Conservation (phyloP, 92 coral and sea anemone genomes). For the Epizoanthus fatuus region DNA sequence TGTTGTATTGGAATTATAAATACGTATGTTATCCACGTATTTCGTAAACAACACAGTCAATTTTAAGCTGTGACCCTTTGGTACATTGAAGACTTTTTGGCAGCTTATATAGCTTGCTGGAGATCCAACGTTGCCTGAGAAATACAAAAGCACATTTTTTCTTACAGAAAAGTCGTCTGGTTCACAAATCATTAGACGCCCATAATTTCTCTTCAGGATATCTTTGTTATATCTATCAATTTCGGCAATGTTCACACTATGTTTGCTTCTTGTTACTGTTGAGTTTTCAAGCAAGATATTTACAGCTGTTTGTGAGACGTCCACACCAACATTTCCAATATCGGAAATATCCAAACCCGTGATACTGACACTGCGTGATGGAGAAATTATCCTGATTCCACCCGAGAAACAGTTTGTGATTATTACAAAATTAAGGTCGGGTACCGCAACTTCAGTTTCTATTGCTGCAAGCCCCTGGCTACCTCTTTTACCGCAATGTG, state of each 20-base stretch:
- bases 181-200: neutral
- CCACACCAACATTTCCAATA: neutral
- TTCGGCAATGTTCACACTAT: neutral
- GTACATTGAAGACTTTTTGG: too few species aligned
- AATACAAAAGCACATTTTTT: too few species aligned
- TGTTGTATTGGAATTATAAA: too few species aligned
- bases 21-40: too few species aligned
- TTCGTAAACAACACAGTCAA: too few species aligned
- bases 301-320: neutral
- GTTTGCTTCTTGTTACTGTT: neutral
- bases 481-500: neutral
- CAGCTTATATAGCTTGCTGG: too few species aligned
- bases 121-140: too few species aligned
- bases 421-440: neutral
- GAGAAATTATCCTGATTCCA: neutral
- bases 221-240: neutral
- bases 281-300: neutral
- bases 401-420: neutral
- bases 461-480: neutral
- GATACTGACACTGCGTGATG: neutral
- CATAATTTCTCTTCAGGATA: neutral
- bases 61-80: too few species aligned
- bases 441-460: neutral
- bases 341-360: neutral
- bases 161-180: too few species aligned